Conservation (phyloP, 2,797 vertebrate species). For the Aplochiton taeniatus region DNA sequence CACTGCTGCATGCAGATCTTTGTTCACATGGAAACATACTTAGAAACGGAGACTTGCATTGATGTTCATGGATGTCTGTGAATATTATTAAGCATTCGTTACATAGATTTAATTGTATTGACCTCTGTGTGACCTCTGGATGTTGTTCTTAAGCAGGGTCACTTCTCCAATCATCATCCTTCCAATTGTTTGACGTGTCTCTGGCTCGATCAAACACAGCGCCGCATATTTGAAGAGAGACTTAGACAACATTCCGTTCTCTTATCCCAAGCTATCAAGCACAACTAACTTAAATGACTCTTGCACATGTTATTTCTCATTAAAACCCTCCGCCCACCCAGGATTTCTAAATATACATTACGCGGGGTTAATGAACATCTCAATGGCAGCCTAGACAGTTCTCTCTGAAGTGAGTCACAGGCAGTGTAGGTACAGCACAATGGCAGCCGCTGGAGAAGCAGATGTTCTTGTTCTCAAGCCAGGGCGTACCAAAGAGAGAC, state of each 20-base stretch:
- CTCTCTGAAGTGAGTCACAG: not conserved
- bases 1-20: not conserved
- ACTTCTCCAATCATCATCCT: too few species aligned
- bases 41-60: not conserved
- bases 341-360: conserved; percentile 28
- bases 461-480: conserved; percentile 17
- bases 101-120: not conserved
- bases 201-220: too few species aligned
- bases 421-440: conserved; percentile 3
- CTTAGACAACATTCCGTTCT: too few species aligned
- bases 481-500: not conserved
- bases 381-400: not conserved
- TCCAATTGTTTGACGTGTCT: too few species aligned
- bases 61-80: conserved; percentile 1
- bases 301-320: not conserved
- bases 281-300: not conserved
- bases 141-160: too few species aligned
- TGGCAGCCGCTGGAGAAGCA: conserved; percentile 9
- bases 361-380: conserved; percentile 2
- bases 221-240: too few species aligned
- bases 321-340: conserved; percentile 26
- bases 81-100: conserved; percentile 38
- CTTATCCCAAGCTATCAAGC: not conserved
- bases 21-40: not conserved
- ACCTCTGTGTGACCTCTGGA: too few species aligned